A percentile compares a stretch with the other conserved stretches of the same genome.
phyloP scores from a whole-genome alignment of 2,113 vertebrate species.

The Falco punctatus region DNA sequence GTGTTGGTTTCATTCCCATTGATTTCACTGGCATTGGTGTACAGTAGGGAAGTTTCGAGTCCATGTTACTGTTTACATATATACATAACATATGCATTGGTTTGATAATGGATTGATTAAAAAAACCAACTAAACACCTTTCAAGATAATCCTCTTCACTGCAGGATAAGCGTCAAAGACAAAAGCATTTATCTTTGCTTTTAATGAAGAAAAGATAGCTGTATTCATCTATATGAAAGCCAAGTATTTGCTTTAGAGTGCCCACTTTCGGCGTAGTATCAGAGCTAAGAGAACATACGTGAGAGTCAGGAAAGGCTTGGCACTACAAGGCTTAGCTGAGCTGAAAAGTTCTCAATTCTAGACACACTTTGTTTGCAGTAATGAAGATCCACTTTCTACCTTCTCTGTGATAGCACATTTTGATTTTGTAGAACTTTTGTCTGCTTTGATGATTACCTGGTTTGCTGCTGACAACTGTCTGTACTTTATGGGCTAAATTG shows the following conservation, averaged over 20 bases:
- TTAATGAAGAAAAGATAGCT: background rate
- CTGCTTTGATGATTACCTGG: constrained; percentile 76
- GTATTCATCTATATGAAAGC: background rate
- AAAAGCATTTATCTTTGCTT: background rate
- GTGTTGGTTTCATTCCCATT: accelerated
- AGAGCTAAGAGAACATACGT: accelerated
- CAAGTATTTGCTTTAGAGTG: background rate
- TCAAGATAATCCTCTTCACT: background rate
- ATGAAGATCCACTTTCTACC: background rate
- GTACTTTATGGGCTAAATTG: constrained; percentile 78
- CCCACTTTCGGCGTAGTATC: accelerated
- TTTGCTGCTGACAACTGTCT: constrained; percentile 78
- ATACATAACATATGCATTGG: accelerated
- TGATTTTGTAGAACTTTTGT: background rate
- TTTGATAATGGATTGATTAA: background rate
- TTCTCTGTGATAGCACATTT: accelerated
- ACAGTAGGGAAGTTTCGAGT: background rate
- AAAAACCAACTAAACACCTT: background rate
- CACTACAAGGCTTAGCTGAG: background rate
- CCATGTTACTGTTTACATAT: accelerated
- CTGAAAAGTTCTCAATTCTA: background rate
- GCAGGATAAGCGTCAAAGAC: background rate
- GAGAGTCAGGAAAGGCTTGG: background rate
- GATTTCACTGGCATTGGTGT: background rate
- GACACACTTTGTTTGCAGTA: background rate